These are phyloP conservation scores for Spilosoma lubricipeda DNA, from an alignment of 2,888 invertebrate genomes.

Conservation along the genomic window DNA sequence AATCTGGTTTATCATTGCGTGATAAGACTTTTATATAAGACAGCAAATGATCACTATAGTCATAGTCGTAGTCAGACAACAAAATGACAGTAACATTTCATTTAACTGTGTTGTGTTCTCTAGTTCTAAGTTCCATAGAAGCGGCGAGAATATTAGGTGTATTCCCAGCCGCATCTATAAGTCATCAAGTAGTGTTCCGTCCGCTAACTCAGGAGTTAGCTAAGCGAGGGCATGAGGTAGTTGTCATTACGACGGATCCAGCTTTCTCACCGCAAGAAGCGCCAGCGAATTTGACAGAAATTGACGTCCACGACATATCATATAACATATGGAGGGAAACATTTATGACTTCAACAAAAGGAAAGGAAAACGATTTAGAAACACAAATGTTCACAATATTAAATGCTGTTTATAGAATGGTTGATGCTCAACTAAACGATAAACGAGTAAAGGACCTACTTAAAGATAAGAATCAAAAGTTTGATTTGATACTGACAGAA, in stretches of 20 bases:
- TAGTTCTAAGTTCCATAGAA: constrained; percentile 18
- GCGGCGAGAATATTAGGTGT: constrained; percentile 49
- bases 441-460: constrained; percentile 19
- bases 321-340: constrained; percentile 48
- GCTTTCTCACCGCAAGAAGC: constrained; percentile 51
- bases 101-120: background rate
- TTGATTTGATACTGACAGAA: constrained; percentile 61
- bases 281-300: constrained; percentile 67
- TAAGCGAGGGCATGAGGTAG: constrained; percentile 64
- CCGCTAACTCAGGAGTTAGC: constrained; percentile 67
- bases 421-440: constrained; percentile 31
- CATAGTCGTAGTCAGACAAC: background rate
- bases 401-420: constrained; percentile 19
- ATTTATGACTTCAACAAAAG: constrained; percentile 24
- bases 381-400: constrained; percentile 29
- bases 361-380: constrained; percentile 28
- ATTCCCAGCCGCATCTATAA: constrained; percentile 67
- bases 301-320: constrained; percentile 52
- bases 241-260: constrained; percentile 70
- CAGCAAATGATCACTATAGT: background rate
- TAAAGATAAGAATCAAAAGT: constrained; percentile 20
- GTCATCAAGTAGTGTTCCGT: constrained; percentile 72
- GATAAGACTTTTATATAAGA: background rate
- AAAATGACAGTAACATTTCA: background rate
- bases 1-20: background rate